Conservation (phyloP, 2,113 vertebrate species). For the Balaeniceps rex region DNA sequence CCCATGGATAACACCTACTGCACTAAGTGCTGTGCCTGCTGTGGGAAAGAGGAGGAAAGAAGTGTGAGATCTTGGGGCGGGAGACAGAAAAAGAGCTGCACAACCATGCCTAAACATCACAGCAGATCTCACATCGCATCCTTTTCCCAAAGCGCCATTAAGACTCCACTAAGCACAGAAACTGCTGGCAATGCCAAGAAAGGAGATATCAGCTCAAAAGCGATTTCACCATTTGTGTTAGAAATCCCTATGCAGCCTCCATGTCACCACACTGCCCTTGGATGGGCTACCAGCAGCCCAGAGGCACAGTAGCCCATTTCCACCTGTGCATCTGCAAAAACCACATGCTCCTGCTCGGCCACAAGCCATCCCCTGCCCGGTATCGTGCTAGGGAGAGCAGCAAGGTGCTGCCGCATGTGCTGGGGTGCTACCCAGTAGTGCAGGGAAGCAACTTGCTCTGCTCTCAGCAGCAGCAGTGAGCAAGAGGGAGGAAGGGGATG, state of each 20-base stretch:
- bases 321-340: not conserved
- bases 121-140: not conserved
- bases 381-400: not conserved
- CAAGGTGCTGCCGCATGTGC: not conserved
- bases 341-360: not conserved
- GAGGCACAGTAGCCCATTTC: not conserved
- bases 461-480: not conserved
- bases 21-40: not conserved
- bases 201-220: not conserved
- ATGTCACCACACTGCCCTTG: fast-evolving
- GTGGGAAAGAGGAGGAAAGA: not conserved
- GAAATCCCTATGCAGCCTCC: not conserved
- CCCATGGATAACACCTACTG: not conserved
- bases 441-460: not conserved
- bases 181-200: not conserved
- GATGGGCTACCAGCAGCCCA: not conserved
- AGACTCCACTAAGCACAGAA: not conserved
- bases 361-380: not conserved
- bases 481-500: not conserved
- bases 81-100: not conserved
- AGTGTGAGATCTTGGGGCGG: not conserved
- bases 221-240: not conserved
- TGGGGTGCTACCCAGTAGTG: not conserved
- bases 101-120: not conserved
- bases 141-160: not conserved